Conservation (phyloP, 1,140 invertebrate genomes). For the Calliopsis andreniformis region DNA sequence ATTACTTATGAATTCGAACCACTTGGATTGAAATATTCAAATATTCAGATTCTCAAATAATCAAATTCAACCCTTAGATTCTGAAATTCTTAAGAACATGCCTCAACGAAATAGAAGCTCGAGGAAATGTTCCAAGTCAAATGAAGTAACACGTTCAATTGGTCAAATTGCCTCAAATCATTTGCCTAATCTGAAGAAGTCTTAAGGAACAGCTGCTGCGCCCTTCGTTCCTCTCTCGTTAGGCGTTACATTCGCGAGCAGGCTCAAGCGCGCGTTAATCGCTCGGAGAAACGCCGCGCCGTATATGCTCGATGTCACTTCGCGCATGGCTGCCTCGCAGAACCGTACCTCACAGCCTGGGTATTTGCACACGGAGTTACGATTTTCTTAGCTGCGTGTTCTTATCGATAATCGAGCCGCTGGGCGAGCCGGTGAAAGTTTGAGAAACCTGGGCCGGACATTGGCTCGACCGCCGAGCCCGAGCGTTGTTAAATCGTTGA, state of each 20-base stretch:
- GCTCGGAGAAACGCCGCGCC: conserved; percentile 48
- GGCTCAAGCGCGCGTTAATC: conserved; percentile 44
- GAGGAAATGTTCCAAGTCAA: no score
- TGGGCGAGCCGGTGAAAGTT: conserved; percentile 74
- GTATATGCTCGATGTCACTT: conserved; percentile 65
- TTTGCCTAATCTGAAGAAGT: no score
- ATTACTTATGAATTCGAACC: no score
- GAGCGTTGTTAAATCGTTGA: conserved; percentile 24
- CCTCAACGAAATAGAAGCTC: no score
- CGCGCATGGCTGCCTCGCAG: conserved; percentile 71
- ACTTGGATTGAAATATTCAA: no score
- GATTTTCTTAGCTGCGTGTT: conserved; percentile 66
- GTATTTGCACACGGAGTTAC: conserved; percentile 52
- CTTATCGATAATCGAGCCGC: conserved; percentile 61
- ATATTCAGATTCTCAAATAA: no score
- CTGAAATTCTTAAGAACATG: no score
- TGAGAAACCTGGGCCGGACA: conserved; percentile 70
- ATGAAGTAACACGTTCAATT: no score
- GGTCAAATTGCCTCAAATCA: no score
- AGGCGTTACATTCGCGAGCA: conserved; percentile 4
- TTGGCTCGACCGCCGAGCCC: conserved; percentile 39
- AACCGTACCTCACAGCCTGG: conserved; percentile 44
- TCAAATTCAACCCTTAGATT: no score
- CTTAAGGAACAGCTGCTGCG: conserved; percentile 4
- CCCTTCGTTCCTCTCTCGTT: neutral